A percentile compares a stretch with the other conserved stretches of the same genome.
phyloP scores from a whole-genome alignment of 64 coral and sea anemone species.

The Actinia tenebrosa region DNA sequence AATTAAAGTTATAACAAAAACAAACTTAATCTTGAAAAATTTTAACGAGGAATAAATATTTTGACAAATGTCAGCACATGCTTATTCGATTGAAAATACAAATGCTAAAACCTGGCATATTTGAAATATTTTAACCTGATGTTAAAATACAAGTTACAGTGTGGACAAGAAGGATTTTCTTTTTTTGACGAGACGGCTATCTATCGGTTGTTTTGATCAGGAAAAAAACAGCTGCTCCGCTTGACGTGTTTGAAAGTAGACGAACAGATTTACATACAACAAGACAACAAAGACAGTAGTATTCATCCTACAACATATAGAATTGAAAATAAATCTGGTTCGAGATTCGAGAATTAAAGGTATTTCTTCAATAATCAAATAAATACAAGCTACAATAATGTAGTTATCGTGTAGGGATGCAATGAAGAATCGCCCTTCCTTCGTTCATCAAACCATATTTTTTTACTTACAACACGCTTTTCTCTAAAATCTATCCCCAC shows the following conservation, averaged over 20 bases:
- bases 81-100: background rate
- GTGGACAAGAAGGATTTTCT: background rate
- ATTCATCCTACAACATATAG: background rate
- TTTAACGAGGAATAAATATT: too few relatives aligned
- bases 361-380: background rate
- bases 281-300: background rate
- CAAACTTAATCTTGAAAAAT: background rate
- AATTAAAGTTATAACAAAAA: background rate
- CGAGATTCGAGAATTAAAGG: background rate
- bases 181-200: background rate
- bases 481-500: conserved; percentile 98
- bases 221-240: background rate
- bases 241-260: too few relatives aligned
- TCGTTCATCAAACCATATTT: background rate
- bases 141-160: background rate
- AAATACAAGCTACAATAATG: background rate
- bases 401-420: background rate
- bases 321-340: background rate
- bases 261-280: background rate
- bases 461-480: conserved; percentile 87
- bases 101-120: too few relatives aligned
- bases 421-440: background rate
- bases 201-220: background rate
- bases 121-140: background rate
- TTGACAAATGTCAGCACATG: background rate